These are phyloP conservation scores for Aricia agestis DNA, from an alignment of 1,140 invertebrate species.

Conservation along the genomic window DNA sequence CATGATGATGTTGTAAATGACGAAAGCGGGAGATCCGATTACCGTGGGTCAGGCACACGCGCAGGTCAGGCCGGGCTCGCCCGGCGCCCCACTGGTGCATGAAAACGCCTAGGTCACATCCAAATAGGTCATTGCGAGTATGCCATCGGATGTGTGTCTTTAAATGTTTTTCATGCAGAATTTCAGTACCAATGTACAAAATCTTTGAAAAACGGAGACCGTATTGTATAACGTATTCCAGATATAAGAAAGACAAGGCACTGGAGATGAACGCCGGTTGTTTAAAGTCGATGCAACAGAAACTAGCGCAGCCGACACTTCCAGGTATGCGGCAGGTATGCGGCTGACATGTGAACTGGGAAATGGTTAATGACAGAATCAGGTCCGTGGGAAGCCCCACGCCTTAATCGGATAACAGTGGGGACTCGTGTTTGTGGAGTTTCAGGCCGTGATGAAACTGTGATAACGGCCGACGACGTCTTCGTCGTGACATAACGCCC, in stretches of 20 bases:
- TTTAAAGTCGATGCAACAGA: neutral
- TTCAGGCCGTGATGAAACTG: neutral
- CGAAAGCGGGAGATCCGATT: neutral
- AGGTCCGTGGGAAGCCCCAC: constrained; percentile 8
- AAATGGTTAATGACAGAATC: constrained; percentile 8
- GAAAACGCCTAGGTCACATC: neutral
- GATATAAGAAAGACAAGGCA: too few relatives aligned
- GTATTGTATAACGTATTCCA: too few relatives aligned
- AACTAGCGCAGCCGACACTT: neutral
- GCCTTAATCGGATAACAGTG: constrained; percentile 6
- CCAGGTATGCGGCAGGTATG: neutral
- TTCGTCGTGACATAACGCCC: neutral
- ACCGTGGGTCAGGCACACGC: neutral
- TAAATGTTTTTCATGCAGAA: neutral
- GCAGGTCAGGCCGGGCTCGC: neutral
- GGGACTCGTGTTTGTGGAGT: neutral
- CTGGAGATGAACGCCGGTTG: neutral
- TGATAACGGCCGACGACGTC: neutral
- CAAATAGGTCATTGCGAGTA: neutral
- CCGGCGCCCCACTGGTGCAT: neutral
- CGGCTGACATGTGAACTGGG: neutral
- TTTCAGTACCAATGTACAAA: too few relatives aligned
- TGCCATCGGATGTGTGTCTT: neutral
- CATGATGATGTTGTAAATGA: too few relatives aligned
- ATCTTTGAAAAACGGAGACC: neutral